These are phyloP conservation scores for Aporrectodea caliginosa DNA, from an alignment of 1,140 invertebrate species.

Conservation along the genomic window DNA sequence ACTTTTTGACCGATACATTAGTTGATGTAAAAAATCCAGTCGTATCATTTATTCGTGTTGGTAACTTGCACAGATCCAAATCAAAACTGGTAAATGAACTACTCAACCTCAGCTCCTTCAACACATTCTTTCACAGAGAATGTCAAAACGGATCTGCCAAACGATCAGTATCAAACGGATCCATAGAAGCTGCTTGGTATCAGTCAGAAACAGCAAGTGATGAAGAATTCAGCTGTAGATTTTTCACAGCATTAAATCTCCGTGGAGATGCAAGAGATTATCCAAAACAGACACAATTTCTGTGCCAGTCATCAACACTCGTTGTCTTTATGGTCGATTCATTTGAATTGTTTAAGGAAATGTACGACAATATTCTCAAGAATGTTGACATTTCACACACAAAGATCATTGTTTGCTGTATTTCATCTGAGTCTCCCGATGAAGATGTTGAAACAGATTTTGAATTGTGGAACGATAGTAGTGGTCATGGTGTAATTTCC, in stretches of 20 bases:
- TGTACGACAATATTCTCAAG: background rate
- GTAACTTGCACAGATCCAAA: too few relatives aligned
- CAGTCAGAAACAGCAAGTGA: background rate
- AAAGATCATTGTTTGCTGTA: background rate
- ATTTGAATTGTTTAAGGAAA: background rate
- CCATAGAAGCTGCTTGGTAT: background rate
- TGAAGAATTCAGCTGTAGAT: background rate
- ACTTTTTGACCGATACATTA: too few relatives aligned
- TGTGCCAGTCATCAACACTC: background rate
- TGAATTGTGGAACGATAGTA: too few relatives aligned
- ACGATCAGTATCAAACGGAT: background rate
- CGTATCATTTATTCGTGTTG: too few relatives aligned
- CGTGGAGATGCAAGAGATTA: background rate
- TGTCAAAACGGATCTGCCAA: background rate
- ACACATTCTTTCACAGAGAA: background rate
- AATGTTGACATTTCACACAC: background rate
- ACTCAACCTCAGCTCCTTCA: too few relatives aligned
- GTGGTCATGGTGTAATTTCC: background rate
- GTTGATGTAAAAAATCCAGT: too few relatives aligned
- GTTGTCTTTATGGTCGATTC: slow-evolving; percentile 1
- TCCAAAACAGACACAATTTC: background rate
- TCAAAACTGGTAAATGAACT: too few relatives aligned
- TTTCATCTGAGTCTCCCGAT: background rate
- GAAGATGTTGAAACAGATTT: too few relatives aligned
- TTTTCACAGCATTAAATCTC: too few relatives aligned